These are phyloP conservation scores for Eupithecia subfuscata DNA, from an alignment of 2,888 invertebrate species.

Conservation along the genomic window DNA sequence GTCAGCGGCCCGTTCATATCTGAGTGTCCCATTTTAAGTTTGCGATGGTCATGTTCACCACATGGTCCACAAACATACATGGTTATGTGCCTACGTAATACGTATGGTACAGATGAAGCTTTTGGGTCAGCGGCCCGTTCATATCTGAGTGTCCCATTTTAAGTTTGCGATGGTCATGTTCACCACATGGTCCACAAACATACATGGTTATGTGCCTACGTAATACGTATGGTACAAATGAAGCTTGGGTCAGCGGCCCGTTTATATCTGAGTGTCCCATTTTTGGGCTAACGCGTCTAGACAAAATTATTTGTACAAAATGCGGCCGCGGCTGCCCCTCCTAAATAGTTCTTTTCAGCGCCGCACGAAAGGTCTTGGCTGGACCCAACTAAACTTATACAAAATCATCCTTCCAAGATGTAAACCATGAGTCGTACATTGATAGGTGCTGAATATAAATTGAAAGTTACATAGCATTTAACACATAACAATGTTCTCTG, in stretches of 20 bases:
- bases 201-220: no score
- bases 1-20: neutral
- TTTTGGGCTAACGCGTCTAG: neutral
- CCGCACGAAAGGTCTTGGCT: neutral
- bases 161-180: slow-evolving; percentile 15
- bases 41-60: no score
- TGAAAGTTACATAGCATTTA: neutral
- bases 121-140: no score
- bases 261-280: neutral
- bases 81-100: no score
- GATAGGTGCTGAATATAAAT: neutral
- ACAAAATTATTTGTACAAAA: neutral
- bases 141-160: neutral
- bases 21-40: neutral
- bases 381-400: neutral
- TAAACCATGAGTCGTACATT: no score
- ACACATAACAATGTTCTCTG: neutral
- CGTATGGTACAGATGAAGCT: no score
- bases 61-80: no score
- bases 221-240: no score
- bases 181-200: no score
- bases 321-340: neutral
- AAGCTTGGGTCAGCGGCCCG: no score
- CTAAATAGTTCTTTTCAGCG: neutral
- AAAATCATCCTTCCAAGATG: neutral